phyloP scores from a whole-genome alignment of 2,797 vertebrate genomes.

The Micropoecilia bifurca region DNA sequence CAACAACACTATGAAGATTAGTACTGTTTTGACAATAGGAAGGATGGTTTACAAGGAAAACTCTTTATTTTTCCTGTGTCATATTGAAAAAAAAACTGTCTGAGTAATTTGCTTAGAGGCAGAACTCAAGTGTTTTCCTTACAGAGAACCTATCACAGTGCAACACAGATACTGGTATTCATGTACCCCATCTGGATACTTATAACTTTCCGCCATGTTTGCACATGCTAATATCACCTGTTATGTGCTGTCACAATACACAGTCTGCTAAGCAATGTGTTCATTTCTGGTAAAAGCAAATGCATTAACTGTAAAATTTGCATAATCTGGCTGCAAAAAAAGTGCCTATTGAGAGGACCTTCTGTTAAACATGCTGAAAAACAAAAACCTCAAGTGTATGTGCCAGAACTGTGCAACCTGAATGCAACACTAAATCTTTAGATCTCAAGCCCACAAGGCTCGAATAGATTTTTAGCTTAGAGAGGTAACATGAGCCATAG shows the following conservation, averaged over 20 bases:
- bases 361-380: constrained; percentile 79
- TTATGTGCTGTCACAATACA: constrained; percentile 25
- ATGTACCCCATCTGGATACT: constrained; percentile 42
- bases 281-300: constrained; percentile 58
- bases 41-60: neutral
- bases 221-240: constrained; percentile 4
- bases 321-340: constrained; percentile 75
- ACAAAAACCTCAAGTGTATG: constrained; percentile 72
- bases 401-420: constrained; percentile 71
- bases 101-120: constrained; percentile 41
- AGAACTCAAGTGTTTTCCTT: constrained; percentile 21
- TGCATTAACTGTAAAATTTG: constrained; percentile 74
- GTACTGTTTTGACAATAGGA: neutral
- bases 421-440: constrained; percentile 81
- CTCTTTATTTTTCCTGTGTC: neutral
- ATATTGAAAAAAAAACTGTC: constrained; percentile 29
- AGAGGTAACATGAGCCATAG: constrained; percentile 72
- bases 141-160: constrained; percentile 22
- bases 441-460: constrained; percentile 64
- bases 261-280: constrained; percentile 25
- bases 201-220: constrained; percentile 15
- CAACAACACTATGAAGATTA: neutral
- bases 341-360: constrained; percentile 78
- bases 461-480: constrained; percentile 79
- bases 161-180: constrained; percentile 23